A percentile compares a stretch with the other conserved stretches of the same genome.
Conservation (phyloP, 2,797 vertebrate species). For the Sebastes reedi region DNA sequence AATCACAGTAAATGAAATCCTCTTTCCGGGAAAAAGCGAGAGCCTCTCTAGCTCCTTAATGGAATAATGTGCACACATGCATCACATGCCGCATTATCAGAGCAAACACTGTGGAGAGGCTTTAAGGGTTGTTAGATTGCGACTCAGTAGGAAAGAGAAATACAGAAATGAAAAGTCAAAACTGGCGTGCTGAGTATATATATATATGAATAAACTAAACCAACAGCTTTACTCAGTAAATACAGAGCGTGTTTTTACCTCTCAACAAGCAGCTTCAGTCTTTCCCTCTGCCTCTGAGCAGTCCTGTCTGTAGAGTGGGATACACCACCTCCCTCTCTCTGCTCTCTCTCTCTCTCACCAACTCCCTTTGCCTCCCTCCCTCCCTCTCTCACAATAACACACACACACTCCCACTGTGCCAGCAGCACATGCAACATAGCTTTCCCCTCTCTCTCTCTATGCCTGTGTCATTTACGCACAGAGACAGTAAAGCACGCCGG, state of each 20-base stretch:
- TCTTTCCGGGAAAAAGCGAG: slow-evolving; percentile 39
- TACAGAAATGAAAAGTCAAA: neutral
- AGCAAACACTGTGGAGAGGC: slow-evolving; percentile 32
- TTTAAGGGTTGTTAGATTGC: slow-evolving; percentile 1
- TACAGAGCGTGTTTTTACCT: slow-evolving; percentile 70
- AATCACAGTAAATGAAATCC: slow-evolving; percentile 60
- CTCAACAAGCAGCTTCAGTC: slow-evolving; percentile 71
- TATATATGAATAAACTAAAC: neutral
- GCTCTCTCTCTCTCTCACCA: slow-evolving; percentile 47
- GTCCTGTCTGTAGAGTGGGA: slow-evolving; percentile 63
- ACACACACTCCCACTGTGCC: slow-evolving; percentile 45
- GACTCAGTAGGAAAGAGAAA: neutral
- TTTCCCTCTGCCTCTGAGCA: slow-evolving; percentile 64
- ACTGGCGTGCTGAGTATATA: neutral
- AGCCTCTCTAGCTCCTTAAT: slow-evolving; percentile 36
- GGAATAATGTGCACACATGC: slow-evolving; percentile 41
- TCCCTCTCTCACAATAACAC: slow-evolving; percentile 43
- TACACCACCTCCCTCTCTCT: slow-evolving; percentile 42
- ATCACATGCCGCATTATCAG: slow-evolving; percentile 51
- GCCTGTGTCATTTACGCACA: slow-evolving; percentile 23
- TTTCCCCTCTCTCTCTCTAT: slow-evolving; percentile 49
- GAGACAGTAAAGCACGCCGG: slow-evolving; percentile 19
- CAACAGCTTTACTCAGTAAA: slow-evolving; percentile 21
- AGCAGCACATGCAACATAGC: slow-evolving; percentile 56
- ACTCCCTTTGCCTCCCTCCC: slow-evolving; percentile 41